A percentile compares a stretch with the other conserved stretches of the same genome.
Evolutionary conservation across 2,113 vertebrate species (phyloP).

Genomic region (Neopipo cinnamomea): DNA sequence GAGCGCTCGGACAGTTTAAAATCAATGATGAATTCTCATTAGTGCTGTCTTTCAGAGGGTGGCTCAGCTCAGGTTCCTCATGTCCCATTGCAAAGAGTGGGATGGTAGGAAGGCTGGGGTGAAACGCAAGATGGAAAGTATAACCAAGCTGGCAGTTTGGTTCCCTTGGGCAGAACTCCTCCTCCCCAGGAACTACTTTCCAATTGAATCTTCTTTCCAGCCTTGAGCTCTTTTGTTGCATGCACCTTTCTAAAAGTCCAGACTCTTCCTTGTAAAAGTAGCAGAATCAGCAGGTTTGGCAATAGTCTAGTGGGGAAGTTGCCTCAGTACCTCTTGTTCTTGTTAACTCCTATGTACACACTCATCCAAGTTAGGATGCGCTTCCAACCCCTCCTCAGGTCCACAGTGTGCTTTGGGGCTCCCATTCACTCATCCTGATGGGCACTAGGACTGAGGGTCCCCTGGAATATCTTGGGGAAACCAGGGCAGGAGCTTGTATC

Average conservation of each 20-base stretch:
- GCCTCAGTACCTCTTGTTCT: neutral
- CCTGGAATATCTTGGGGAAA: too few species aligned
- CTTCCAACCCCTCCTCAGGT: neutral
- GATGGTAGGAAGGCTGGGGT: neutral
- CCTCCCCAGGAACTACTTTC: neutral
- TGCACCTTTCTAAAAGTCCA: neutral
- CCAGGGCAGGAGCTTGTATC: neutral
- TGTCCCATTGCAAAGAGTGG: neutral
- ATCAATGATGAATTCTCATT: neutral
- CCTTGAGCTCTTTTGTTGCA: neutral
- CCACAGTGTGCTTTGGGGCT: neutral
- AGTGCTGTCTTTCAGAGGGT: neutral
- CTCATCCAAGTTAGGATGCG: neutral
- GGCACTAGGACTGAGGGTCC: neutral
- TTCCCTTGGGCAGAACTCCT: neutral
- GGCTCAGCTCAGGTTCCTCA: neutral
- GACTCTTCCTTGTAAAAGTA: neutral
- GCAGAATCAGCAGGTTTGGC: neutral
- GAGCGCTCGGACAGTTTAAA: neutral
- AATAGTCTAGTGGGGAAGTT: neutral
- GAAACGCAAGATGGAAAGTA: neutral
- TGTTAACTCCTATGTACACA: neutral
- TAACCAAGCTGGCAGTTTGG: neutral
- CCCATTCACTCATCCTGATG: accelerated
- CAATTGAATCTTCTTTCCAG: neutral